phyloP scores from a whole-genome alignment of 2,113 vertebrate species.

The Cinclus mexicanus region DNA sequence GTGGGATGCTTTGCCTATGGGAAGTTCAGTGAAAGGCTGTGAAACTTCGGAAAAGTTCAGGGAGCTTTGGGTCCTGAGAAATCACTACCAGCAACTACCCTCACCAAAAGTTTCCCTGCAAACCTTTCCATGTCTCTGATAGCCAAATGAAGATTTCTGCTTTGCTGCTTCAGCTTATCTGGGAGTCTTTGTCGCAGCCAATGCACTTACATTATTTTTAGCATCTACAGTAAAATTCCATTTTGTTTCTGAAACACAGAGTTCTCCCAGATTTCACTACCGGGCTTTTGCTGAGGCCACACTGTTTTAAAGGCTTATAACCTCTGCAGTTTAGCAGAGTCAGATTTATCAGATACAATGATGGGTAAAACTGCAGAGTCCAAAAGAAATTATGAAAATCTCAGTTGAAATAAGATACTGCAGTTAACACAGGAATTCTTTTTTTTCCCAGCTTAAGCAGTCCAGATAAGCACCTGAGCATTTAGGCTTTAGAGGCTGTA shows the following conservation, averaged over 20 bases:
- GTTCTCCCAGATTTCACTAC: not conserved
- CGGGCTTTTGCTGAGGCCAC: slow-evolving; percentile 17
- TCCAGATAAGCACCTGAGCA: not conserved
- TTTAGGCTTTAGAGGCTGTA: not conserved
- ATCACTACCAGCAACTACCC: not conserved
- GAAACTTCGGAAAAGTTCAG: not conserved
- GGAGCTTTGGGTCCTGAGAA: not conserved
- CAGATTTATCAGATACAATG: not conserved
- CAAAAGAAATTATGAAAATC: slow-evolving; percentile 7
- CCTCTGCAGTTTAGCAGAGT: slow-evolving; percentile 1
- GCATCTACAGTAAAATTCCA: slow-evolving; percentile 38
- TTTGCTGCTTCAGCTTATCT: slow-evolving; percentile 51
- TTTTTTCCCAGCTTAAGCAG: not conserved
- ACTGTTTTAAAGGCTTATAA: slow-evolving; percentile 17
- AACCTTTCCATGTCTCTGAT: not conserved
- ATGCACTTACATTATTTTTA: slow-evolving; percentile 41
- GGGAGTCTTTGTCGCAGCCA: slow-evolving; percentile 17
- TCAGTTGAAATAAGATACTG: not conserved
- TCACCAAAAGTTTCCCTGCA: not conserved
- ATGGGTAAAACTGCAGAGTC: not conserved
- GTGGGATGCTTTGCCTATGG: not conserved
- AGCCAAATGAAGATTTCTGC: not conserved
- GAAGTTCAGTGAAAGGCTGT: not conserved
- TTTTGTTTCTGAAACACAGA: slow-evolving; percentile 20
- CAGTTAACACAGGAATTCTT: not conserved